Conservation (phyloP, 53 echinoderm and acorn worm genomes). For the Hippasteria phrygiana region DNA sequence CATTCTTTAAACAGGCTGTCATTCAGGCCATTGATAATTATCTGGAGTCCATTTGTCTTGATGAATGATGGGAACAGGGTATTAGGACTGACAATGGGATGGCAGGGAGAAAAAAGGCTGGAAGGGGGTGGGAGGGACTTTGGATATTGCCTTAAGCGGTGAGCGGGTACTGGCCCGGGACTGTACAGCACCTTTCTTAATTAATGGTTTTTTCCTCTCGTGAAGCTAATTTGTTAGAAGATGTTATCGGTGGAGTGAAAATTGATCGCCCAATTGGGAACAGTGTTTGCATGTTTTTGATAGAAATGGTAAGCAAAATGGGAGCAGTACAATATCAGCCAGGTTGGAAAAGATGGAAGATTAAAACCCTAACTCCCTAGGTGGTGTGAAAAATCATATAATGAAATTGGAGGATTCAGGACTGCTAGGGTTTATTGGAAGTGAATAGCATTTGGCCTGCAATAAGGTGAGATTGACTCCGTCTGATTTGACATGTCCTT, state of each 20-base stretch:
- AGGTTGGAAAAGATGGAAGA: too few relatives aligned
- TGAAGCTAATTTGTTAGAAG: constrained; percentile 50
- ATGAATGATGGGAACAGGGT: constrained; percentile 34
- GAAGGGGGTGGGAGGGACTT: constrained; percentile 10
- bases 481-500: constrained; percentile 26
- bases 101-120: neutral
- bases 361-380: too few relatives aligned
- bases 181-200: neutral
- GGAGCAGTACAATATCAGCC: too few relatives aligned
- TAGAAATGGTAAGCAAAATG: too few relatives aligned
- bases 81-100: constrained; percentile 16
- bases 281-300: neutral
- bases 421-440: neutral
- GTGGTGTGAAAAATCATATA: too few relatives aligned
- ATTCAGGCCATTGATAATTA: constrained; percentile 23
- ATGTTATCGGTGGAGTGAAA: constrained; percentile 25
- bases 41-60: constrained; percentile 27
- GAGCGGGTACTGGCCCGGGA: neutral
- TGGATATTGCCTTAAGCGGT: constrained; percentile 8
- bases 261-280: constrained; percentile 1
- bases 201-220: too few relatives aligned
- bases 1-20: constrained; percentile 8
- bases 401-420: too few relatives aligned
- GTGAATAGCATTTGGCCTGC: neutral
- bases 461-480: neutral